Evolutionary conservation across 2,797 vertebrate species (phyloP).

Genomic region (Halcyon chelicuti): DNA sequence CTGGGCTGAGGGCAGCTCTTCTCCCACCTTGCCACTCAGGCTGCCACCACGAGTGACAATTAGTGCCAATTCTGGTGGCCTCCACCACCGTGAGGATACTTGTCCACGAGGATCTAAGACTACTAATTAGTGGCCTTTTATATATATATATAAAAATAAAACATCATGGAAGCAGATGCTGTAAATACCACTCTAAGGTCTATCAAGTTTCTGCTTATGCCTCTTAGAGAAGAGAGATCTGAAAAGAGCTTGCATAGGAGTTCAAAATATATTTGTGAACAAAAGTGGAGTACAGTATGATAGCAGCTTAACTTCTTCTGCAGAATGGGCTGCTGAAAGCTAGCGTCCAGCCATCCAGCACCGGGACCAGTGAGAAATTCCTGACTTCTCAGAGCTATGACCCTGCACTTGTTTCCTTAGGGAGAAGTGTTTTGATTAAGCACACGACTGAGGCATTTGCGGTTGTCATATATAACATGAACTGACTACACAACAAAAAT

Average conservation of each 20-base stretch:
- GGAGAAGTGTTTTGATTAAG: neutral
- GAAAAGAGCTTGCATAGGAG: neutral
- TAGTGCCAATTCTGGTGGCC: neutral
- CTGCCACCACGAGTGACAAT: neutral
- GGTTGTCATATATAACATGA: neutral
- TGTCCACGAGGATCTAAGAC: neutral
- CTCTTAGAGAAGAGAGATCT: neutral
- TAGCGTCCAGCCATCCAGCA: neutral
- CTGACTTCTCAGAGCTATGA: neutral
- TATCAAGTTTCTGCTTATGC: too few relatives aligned
- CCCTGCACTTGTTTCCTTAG: neutral
- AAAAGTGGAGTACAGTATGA: neutral
- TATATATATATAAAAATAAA: neutral
- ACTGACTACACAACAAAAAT: neutral
- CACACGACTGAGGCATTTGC: neutral
- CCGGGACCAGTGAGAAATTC: neutral
- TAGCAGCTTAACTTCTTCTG: neutral
- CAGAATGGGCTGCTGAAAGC: neutral
- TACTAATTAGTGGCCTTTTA: neutral
- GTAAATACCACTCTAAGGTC: neutral
- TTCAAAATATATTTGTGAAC: neutral
- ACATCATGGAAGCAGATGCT: neutral
- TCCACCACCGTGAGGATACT: neutral
- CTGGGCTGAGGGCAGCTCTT: neutral
- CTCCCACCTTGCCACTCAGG: neutral